Percentiles rank a stretch among this genome's conserved stretches.
Evolutionary conservation across 2,888 invertebrate species (phyloP).

Genomic region (Sarcophaga variegata): DNA sequence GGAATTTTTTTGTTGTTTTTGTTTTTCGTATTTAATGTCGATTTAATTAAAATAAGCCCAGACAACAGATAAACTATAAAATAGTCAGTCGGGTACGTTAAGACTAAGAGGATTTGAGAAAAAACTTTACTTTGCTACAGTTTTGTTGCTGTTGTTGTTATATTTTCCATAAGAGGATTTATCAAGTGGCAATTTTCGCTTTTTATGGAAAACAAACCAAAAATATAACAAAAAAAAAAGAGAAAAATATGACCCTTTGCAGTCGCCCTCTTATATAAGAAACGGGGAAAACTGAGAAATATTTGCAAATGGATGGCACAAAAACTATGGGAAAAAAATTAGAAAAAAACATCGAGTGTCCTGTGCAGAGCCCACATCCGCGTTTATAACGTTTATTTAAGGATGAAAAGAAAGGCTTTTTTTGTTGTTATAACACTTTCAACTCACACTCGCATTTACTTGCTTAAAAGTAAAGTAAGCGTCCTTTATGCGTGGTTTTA

Average conservation of each 20-base stretch:
- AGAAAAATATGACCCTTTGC: conserved; percentile 45
- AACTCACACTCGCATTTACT: background rate
- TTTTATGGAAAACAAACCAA: conserved; percentile 38
- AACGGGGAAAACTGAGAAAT: too few species aligned
- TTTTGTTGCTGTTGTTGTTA: background rate
- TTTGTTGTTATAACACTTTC: background rate
- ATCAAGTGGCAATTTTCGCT: conserved; percentile 30
- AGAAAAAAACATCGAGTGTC: background rate
- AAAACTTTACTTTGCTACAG: background rate
- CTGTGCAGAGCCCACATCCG: background rate
- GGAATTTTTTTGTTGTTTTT: background rate
- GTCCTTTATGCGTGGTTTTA: conserved; percentile 24
- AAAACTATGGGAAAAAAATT: conserved; percentile 6
- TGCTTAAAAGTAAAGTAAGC: background rate
- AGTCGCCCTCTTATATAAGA: conserved; percentile 7
- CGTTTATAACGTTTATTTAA: conserved; percentile 1
- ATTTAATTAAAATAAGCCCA: background rate
- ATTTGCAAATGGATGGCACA: background rate
- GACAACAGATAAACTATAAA: background rate
- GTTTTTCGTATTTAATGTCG: background rate
- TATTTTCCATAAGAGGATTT: conserved; percentile 53
- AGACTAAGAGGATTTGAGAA: background rate
- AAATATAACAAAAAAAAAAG: background rate
- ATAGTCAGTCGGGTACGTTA: background rate
- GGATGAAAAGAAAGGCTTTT: background rate